Percentiles rank a stretch among this genome's conserved stretches.
Evolutionary conservation across 2,113 vertebrate genomes (phyloP).

Genomic region (Noctilio leporinus): DNA sequence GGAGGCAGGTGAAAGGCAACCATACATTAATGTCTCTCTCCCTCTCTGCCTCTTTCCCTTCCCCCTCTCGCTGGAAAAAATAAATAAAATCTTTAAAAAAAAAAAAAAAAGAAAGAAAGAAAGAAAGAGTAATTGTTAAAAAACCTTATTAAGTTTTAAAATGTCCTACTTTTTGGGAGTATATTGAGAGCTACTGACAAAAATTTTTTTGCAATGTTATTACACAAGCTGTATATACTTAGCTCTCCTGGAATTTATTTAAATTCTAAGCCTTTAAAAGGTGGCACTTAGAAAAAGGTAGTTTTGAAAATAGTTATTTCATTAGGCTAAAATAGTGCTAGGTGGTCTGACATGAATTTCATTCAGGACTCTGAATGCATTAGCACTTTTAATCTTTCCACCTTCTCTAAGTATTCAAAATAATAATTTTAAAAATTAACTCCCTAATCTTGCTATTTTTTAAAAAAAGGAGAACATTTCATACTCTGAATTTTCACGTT

Average conservation of each 20-base stretch:
- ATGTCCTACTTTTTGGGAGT: neutral
- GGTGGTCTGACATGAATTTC: conserved; percentile 53
- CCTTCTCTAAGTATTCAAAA: conserved; percentile 52
- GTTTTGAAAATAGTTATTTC: conserved; percentile 45
- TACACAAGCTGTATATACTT: conserved; percentile 40
- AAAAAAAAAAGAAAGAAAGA: no score
- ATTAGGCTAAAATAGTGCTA: conserved; percentile 63
- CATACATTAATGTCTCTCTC: no score
- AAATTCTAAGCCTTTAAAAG: conserved; percentile 56
- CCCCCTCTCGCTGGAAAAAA: no score
- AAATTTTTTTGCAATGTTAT: neutral
- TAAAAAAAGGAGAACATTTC: conserved; percentile 21
- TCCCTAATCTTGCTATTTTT: neutral
- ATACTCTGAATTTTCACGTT: neutral
- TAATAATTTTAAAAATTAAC: conserved; percentile 15
- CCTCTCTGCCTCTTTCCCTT: no score
- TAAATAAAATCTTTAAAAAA: no score
- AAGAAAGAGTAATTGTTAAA: neutral
- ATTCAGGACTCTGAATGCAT: conserved; percentile 61
- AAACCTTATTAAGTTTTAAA: neutral
- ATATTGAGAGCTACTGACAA: neutral
- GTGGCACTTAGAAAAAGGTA: conserved; percentile 31
- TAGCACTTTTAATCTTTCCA: conserved; percentile 64
- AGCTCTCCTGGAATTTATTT: conserved; percentile 49
- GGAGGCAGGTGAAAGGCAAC: no score